Evolutionary conservation across 2,797 vertebrate species (phyloP).

Genomic region (Phyllotis vaccarum): DNA sequence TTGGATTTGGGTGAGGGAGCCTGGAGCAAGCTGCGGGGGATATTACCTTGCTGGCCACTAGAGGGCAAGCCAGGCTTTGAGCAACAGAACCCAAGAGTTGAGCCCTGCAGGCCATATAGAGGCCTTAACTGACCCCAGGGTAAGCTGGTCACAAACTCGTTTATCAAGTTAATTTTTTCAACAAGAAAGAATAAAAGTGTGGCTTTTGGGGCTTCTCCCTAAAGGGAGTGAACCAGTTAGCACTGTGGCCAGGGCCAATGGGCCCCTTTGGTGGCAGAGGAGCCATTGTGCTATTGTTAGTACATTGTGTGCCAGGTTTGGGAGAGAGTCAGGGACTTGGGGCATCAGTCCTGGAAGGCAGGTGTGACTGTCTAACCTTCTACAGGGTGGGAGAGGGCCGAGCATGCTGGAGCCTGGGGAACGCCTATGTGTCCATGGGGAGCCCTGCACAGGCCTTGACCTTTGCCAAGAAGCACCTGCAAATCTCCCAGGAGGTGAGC

Average conservation of each 20-base stretch:
- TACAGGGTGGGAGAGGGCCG: constrained; percentile 97
- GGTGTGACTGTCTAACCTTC: constrained; percentile 14
- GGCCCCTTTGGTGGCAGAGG: not conserved
- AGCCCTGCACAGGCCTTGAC: constrained; percentile 95
- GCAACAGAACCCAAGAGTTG: too few species aligned
- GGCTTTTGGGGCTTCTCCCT: not conserved
- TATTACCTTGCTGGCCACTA: not conserved
- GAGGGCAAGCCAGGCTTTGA: not conserved
- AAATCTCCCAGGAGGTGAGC: constrained; percentile 96
- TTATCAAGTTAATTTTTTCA: not conserved
- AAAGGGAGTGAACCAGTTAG: not conserved
- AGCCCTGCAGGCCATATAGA: not conserved
- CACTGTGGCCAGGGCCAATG: not conserved
- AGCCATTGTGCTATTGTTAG: rapidly evolving
- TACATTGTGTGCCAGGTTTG: not conserved
- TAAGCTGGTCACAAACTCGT: not conserved
- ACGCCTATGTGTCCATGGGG: constrained; percentile 95
- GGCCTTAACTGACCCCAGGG: not conserved
- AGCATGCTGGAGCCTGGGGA: constrained; percentile 98
- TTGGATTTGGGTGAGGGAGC: rapidly evolving
- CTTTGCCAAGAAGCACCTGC: constrained; percentile 95
- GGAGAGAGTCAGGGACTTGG: not conserved
- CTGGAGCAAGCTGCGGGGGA: not conserved
- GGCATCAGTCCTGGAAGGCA: not conserved
- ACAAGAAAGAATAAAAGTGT: not conserved